Percentiles rank a stretch among this genome's conserved stretches.
Evolutionary conservation across 2,888 invertebrate species (phyloP).

Genomic region (Pseudococcus longispinus): DNA sequence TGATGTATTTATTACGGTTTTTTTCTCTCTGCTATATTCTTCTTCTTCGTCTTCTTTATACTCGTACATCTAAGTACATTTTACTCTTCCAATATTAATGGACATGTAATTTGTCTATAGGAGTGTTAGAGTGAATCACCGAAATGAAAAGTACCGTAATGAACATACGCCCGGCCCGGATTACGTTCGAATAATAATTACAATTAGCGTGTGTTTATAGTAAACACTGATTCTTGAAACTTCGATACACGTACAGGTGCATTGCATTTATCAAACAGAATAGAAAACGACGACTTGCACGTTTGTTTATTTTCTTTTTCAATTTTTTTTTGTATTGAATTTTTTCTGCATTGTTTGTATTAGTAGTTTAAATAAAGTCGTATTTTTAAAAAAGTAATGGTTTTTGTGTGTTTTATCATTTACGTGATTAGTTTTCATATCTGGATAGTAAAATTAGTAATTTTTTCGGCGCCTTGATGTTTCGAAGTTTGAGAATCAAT

Average conservation of each 20-base stretch:
- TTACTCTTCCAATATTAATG: conserved; percentile 35
- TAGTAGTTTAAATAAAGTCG: not conserved
- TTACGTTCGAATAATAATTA: not conserved
- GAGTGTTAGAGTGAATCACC: conserved; percentile 24
- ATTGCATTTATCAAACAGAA: not conserved
- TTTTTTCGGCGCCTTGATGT: not conserved
- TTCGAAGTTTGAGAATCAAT: conserved; percentile 30
- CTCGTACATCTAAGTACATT: not conserved
- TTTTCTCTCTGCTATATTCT: conserved; percentile 1
- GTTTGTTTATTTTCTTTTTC: not conserved
- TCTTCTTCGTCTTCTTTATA: not conserved
- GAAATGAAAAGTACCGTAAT: conserved; percentile 39
- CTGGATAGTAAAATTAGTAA: not conserved
- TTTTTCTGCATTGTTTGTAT: not conserved
- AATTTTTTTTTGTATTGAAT: not conserved
- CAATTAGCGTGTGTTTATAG: not conserved
- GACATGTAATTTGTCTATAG: conserved; percentile 32
- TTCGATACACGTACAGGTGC: conserved; percentile 11
- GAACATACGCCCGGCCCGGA: not conserved
- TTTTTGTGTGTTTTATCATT: not conserved
- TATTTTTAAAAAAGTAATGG: not conserved
- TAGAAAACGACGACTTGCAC: not conserved
- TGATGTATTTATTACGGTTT: conserved; percentile 43
- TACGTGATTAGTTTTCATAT: not conserved
- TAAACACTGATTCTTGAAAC: conserved; percentile 27